These are phyloP conservation scores for Chamaetylas fuelleborni DNA, from an alignment of 2,113 vertebrate genomes.

Conservation along the genomic window DNA sequence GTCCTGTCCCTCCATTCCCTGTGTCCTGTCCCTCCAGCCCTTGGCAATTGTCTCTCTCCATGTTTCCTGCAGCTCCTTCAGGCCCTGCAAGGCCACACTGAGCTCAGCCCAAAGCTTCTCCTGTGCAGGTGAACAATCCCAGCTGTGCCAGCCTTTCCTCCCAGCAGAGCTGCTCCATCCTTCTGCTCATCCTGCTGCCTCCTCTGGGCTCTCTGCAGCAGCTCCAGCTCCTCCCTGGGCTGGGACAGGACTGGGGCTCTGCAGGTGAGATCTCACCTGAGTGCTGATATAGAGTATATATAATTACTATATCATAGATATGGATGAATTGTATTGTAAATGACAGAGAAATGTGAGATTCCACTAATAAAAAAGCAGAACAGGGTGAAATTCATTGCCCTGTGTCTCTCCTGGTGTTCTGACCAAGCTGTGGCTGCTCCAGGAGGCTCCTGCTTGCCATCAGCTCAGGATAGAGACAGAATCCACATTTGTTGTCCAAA, in stretches of 20 bases:
- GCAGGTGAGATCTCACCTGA: not conserved
- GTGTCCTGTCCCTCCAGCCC: too few species aligned
- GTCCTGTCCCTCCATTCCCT: too few species aligned
- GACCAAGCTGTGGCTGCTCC: not conserved
- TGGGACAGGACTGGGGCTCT: not conserved
- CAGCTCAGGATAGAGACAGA: not conserved
- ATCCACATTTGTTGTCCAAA: not conserved
- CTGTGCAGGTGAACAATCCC: too few species aligned
- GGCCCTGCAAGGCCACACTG: too few species aligned
- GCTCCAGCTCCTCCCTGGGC: not conserved
- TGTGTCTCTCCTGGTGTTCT: not conserved
- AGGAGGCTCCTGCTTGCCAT: not conserved
- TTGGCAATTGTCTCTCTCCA: too few species aligned
- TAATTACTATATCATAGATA: not conserved
- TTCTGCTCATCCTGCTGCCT: too few species aligned
- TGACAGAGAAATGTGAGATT: not conserved
- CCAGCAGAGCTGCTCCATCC: too few species aligned
- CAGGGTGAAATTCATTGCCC: not conserved
- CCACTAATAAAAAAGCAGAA: not conserved
- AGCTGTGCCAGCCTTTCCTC: too few species aligned
- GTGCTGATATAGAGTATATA: rapidly evolving
- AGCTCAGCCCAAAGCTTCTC: too few species aligned
- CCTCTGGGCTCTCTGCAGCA: too few species aligned
- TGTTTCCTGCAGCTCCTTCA: too few species aligned
- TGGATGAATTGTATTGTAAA: not conserved